These are phyloP conservation scores for Lucifuga dentata DNA, from an alignment of 2,113 vertebrate species.

Conservation along the genomic window DNA sequence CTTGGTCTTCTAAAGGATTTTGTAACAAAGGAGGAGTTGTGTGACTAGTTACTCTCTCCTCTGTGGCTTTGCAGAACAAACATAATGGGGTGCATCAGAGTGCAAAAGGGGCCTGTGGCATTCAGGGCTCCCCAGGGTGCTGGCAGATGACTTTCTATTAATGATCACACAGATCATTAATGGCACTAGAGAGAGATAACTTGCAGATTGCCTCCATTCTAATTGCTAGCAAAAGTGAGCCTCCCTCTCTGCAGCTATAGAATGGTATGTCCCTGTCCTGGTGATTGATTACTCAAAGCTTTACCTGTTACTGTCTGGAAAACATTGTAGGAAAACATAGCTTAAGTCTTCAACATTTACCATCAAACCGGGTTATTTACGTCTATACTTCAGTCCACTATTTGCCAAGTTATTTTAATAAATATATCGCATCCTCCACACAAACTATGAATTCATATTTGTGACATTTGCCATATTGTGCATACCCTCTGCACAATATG, in stretches of 20 bases:
- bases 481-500: conserved; percentile 31
- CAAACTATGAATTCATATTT: conserved; percentile 26
- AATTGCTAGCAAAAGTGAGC: conserved; percentile 44
- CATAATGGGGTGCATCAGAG: conserved; percentile 45
- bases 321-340: not conserved
- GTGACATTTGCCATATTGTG: conserved; percentile 50
- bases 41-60: conserved; percentile 18
- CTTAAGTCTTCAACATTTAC: not conserved
- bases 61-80: conserved; percentile 31
- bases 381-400: conserved; percentile 23
- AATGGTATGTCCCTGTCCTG: not conserved
- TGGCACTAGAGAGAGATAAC: conserved; percentile 53
- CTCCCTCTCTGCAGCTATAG: conserved; percentile 13
- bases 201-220: conserved; percentile 39
- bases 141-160: conserved; percentile 47
- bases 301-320: not conserved
- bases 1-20: conserved; percentile 5
- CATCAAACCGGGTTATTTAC: conserved; percentile 7
- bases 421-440: conserved; percentile 18
- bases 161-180: conserved; percentile 36
- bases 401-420: conserved; percentile 1
- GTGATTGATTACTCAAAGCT: conserved; percentile 2
- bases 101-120: conserved; percentile 23
- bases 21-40: conserved; percentile 19
- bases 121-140: conserved; percentile 31